These are phyloP conservation scores for Eilema depressum DNA, from an alignment of 2,888 invertebrate genomes.

Conservation along the genomic window DNA sequence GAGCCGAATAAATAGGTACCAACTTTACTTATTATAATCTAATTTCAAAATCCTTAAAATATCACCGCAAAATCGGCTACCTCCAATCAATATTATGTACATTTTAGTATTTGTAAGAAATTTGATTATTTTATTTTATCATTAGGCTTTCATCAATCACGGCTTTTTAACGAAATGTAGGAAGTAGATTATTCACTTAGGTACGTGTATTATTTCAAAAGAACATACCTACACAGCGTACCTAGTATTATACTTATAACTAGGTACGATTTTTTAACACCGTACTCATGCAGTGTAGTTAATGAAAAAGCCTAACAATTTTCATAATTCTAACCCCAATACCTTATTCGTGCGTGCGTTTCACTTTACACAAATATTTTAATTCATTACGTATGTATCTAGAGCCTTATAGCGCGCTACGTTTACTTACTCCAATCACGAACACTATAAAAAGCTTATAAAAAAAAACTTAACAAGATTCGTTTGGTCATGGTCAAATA, in stretches of 20 bases:
- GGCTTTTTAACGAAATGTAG: background rate
- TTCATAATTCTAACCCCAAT: conserved; percentile 13
- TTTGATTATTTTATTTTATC: too few species aligned
- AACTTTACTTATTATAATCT: too few species aligned
- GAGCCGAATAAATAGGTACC: too few species aligned
- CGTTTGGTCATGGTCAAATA: conserved; percentile 59
- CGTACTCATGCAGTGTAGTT: background rate
- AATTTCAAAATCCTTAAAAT: too few species aligned
- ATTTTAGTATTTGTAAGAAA: background rate
- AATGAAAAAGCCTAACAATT: conserved; percentile 7
- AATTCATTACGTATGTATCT: conserved; percentile 24
- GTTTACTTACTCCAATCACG: conserved; percentile 24
- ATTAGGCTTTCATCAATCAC: background rate
- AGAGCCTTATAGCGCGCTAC: conserved; percentile 11
- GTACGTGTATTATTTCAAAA: background rate
- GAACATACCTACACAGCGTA: background rate
- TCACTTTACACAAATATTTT: conserved; percentile 17
- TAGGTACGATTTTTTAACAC: background rate
- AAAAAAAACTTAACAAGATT: conserved; percentile 23
- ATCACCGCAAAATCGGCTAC: background rate
- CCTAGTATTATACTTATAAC: background rate
- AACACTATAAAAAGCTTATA: conserved; percentile 12
- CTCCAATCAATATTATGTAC: background rate
- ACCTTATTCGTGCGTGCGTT: conserved; percentile 21
- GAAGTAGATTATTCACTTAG: background rate